A percentile compares a stretch with the other conserved stretches of the same genome.
phyloP scores from a whole-genome alignment of 2,888 invertebrate genomes.

The Drosophila imparisetae region DNA sequence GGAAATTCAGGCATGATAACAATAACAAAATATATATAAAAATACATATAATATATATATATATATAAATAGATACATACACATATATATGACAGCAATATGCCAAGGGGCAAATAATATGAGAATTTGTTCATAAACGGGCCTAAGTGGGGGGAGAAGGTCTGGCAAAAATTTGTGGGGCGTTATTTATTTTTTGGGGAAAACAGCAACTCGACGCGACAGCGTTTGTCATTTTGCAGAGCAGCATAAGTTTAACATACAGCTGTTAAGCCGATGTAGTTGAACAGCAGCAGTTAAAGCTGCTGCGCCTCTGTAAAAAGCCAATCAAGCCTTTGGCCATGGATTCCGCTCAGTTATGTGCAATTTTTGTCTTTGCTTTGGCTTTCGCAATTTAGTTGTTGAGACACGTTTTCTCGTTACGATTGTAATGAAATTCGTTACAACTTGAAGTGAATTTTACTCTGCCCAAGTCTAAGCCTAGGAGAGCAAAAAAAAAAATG shows the following conservation, averaged over 20 bases:
- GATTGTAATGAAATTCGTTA: slow-evolving; percentile 80
- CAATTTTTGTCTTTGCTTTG: slow-evolving; percentile 58
- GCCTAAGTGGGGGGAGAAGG: not conserved
- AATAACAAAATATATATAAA: slow-evolving; percentile 53
- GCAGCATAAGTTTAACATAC: slow-evolving; percentile 7
- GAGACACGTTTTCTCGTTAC: slow-evolving; percentile 77
- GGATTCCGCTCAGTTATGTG: slow-evolving; percentile 46
- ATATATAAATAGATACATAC: not conserved
- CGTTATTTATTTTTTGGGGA: not conserved
- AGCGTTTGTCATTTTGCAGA: slow-evolving; percentile 26
- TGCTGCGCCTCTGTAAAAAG: slow-evolving; percentile 38
- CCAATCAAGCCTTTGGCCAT: slow-evolving; percentile 68
- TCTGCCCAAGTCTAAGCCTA: slow-evolving; percentile 9
- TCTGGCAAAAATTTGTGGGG: slow-evolving; percentile 10
- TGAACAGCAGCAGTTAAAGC: slow-evolving; percentile 34
- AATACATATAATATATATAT: not conserved
- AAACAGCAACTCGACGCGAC: not conserved
- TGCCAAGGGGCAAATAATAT: slow-evolving; percentile 59
- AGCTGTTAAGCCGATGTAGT: slow-evolving; percentile 1
- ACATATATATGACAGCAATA: slow-evolving; percentile 43
- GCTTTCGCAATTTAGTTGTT: slow-evolving; percentile 74
- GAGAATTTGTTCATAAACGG: slow-evolving; percentile 16
- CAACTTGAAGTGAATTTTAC: slow-evolving; percentile 75
- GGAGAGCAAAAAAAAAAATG: slow-evolving; percentile 31
- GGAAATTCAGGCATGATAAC: slow-evolving; percentile 49